These are phyloP conservation scores for Macrotis lagotis DNA, from an alignment of 2,113 vertebrate genomes.

Conservation along the genomic window DNA sequence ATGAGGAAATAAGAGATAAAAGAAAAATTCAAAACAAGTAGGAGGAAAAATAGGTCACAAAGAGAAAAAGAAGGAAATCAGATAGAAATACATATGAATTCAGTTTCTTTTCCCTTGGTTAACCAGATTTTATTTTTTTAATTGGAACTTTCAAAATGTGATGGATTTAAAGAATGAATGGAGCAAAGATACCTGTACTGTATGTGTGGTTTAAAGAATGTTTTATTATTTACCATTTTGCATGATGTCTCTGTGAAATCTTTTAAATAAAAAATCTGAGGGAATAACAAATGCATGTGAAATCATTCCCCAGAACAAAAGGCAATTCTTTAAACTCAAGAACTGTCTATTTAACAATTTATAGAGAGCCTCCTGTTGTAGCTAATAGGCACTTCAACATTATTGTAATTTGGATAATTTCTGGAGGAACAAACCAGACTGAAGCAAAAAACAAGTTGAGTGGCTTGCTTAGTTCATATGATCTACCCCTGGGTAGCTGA, in stretches of 20 bases:
- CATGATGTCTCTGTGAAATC: slow-evolving; percentile 39
- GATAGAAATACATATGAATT: slow-evolving; percentile 24
- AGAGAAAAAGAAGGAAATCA: background rate
- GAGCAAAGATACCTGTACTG: slow-evolving; percentile 13
- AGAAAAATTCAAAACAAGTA: background rate
- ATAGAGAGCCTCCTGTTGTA: background rate
- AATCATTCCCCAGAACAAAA: slow-evolving; percentile 44
- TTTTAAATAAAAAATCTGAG: slow-evolving; percentile 58
- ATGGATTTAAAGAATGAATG: slow-evolving; percentile 10
- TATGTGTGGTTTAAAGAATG: slow-evolving; percentile 18
- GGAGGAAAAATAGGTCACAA: slow-evolving; percentile 12
- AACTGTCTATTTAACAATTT: slow-evolving; percentile 33
- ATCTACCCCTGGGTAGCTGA: background rate
- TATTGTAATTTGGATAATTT: slow-evolving; percentile 45
- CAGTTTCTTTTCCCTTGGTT: slow-evolving; percentile 22
- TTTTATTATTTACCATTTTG: slow-evolving; percentile 56
- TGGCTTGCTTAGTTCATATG: slow-evolving; percentile 24
- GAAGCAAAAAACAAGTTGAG: background rate
- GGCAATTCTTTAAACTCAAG: slow-evolving; percentile 29
- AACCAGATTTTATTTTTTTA: slow-evolving; percentile 31
- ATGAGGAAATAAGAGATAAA: background rate
- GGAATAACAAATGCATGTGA: slow-evolving; percentile 35
- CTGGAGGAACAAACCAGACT: background rate
- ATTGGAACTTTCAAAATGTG: slow-evolving; percentile 26
- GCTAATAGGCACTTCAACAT: background rate